phyloP scores from a whole-genome alignment of 2,888 invertebrate species.

The Andrena fulva region DNA sequence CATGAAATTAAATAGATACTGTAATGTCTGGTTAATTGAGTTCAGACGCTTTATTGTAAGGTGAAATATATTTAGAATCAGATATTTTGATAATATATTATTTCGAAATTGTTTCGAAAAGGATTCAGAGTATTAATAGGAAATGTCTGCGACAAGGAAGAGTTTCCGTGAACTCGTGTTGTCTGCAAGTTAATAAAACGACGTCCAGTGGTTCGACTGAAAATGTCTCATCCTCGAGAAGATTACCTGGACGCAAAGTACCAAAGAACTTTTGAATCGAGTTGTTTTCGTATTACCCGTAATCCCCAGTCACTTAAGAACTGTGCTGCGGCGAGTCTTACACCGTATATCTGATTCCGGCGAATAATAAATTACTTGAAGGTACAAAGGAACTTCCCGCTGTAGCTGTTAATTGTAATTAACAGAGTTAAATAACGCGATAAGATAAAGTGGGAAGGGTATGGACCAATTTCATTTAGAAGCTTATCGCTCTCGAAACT shows the following conservation, averaged over 20 bases:
- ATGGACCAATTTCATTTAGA: conserved; percentile 11
- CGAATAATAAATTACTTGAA: neutral
- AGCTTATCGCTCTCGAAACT: conserved; percentile 28
- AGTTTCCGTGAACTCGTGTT: too few species aligned
- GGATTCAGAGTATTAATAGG: too few species aligned
- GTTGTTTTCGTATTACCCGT: neutral
- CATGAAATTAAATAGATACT: too few species aligned
- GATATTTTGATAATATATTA: too few species aligned
- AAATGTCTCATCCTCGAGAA: too few species aligned
- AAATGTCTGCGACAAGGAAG: too few species aligned
- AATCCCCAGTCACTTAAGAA: neutral
- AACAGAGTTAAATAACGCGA: conserved; percentile 16
- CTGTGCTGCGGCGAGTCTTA: neutral
- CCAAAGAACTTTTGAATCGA: neutral
- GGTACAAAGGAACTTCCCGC: neutral
- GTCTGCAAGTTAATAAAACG: too few species aligned
- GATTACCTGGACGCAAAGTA: neutral
- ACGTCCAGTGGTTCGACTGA: too few species aligned
- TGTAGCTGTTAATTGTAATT: conserved; percentile 29
- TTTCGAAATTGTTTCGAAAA: too few species aligned
- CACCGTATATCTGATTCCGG: neutral
- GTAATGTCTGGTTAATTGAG: too few species aligned
- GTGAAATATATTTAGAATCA: too few species aligned
- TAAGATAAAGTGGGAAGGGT: conserved; percentile 3
- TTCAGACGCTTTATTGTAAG: too few species aligned